These are phyloP conservation scores for Hippocampus abdominalis DNA, from an alignment of 2,113 vertebrate species.

Conservation along the genomic window DNA sequence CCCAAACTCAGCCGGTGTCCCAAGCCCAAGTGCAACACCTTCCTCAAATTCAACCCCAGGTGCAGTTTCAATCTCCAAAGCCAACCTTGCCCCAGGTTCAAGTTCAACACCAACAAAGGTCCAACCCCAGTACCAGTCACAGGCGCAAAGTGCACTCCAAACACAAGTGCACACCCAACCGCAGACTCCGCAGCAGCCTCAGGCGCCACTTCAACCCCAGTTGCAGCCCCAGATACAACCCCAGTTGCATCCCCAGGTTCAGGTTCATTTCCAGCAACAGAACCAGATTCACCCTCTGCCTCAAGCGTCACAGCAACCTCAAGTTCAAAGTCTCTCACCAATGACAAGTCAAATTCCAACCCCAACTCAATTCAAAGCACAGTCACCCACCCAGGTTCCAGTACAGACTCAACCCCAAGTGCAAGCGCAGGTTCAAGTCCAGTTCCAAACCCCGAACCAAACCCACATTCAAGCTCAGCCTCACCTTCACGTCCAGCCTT, in stretches of 20 bases:
- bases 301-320: constrained; percentile 57
- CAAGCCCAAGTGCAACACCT: constrained; percentile 40
- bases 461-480: constrained; percentile 70
- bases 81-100: constrained; percentile 32
- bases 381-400: constrained; percentile 70
- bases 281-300: constrained; percentile 65
- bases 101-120: constrained; percentile 45
- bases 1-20: constrained; percentile 36
- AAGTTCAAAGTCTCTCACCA: constrained; percentile 45
- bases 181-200: constrained; percentile 66
- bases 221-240: constrained; percentile 37
- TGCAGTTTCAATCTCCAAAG: constrained; percentile 45
- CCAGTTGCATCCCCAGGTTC: constrained; percentile 62
- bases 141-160: constrained; percentile 51
- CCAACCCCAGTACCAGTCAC: constrained; percentile 56
- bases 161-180: constrained; percentile 37
- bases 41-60: constrained; percentile 58
- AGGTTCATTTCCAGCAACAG: constrained; percentile 65
- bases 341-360: constrained; percentile 65
- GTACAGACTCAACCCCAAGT: constrained; percentile 71
- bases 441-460: constrained; percentile 75
- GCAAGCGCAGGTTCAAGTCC: constrained; percentile 72
- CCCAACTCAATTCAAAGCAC: constrained; percentile 55
- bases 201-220: constrained; percentile 51
- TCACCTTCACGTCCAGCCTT: constrained; percentile 75